phyloP scores from a whole-genome alignment of 2,888 invertebrate genomes.

The Notodonta ziczac region DNA sequence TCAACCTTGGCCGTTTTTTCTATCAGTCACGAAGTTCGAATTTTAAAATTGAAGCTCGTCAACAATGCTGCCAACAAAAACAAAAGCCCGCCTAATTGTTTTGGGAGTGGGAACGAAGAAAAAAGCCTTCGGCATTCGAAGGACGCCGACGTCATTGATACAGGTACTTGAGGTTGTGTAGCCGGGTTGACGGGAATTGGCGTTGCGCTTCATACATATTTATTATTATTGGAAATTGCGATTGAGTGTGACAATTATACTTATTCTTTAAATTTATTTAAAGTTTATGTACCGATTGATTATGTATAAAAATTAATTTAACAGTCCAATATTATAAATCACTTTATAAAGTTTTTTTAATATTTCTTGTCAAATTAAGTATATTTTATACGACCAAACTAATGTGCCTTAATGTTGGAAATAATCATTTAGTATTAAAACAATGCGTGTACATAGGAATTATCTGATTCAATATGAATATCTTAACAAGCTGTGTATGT shows the following conservation, averaged over 20 bases:
- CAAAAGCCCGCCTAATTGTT: conserved; percentile 69
- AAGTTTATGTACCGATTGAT: too few relatives aligned
- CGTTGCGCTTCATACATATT: conserved; percentile 7
- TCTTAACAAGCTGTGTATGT: not conserved
- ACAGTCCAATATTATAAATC: not conserved
- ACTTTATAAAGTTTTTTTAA: too few relatives aligned
- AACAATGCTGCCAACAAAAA: conserved; percentile 61
- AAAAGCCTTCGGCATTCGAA: conserved; percentile 72
- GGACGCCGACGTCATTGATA: conserved; percentile 73
- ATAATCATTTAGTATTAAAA: too few relatives aligned
- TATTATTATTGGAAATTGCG: too few relatives aligned
- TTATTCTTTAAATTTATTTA: too few relatives aligned
- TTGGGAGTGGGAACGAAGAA: conserved; percentile 59
- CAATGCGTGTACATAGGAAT: too few relatives aligned
- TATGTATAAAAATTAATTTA: not conserved
- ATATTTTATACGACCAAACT: too few relatives aligned
- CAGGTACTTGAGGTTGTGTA: conserved; percentile 58
- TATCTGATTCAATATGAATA: not conserved
- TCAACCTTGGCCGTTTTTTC: conserved; percentile 31
- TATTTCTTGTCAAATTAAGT: too few relatives aligned
- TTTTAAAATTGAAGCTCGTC: conserved; percentile 47
- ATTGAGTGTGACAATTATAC: too few relatives aligned
- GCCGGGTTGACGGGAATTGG: conserved; percentile 49
- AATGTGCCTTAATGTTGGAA: too few relatives aligned
- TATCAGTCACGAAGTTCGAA: conserved; percentile 35